A percentile compares a stretch with the other conserved stretches of the same genome.
Evolutionary conservation across 2,113 vertebrate genomes (phyloP).

Genomic region (Myotis brandtii): DNA sequence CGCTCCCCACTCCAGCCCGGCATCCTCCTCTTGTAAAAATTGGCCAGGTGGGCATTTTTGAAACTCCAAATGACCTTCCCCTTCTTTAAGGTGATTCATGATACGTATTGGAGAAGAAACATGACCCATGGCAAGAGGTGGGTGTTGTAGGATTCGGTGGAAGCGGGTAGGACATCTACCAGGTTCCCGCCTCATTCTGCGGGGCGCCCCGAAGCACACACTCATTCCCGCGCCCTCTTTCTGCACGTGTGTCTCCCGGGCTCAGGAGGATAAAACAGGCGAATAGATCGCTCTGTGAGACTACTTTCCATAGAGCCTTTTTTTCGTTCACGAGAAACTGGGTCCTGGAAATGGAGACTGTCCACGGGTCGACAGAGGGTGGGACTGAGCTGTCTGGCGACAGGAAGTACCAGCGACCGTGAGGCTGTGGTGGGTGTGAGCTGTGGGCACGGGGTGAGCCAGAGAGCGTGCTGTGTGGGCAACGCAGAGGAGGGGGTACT

Average conservation of each 20-base stretch:
- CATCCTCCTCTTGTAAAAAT: rapidly evolving
- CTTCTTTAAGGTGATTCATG: not conserved
- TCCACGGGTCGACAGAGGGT: too few species aligned
- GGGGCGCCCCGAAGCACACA: not conserved
- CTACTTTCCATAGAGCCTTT: too few species aligned
- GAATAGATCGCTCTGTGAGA: not conserved
- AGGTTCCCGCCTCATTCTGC: not conserved
- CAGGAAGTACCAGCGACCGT: too few species aligned
- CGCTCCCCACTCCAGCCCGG: too few species aligned
- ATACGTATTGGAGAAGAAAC: not conserved
- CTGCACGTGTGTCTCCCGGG: not conserved
- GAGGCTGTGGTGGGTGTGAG: too few species aligned
- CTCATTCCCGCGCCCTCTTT: not conserved
- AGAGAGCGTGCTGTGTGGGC: too few species aligned
- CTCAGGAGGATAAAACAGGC: not conserved
- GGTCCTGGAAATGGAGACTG: too few species aligned
- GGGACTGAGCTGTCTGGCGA: too few species aligned
- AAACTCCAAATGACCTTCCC: not conserved
- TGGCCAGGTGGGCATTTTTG: not conserved
- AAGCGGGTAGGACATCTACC: rapidly evolving
- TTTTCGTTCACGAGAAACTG: too few species aligned
- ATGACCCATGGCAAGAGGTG: not conserved
- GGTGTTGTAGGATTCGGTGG: rapidly evolving
- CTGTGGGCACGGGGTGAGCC: too few species aligned
- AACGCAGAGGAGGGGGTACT: too few species aligned